phyloP scores from a whole-genome alignment of 2,113 vertebrate species.

The Dasyornis broadbenti region DNA sequence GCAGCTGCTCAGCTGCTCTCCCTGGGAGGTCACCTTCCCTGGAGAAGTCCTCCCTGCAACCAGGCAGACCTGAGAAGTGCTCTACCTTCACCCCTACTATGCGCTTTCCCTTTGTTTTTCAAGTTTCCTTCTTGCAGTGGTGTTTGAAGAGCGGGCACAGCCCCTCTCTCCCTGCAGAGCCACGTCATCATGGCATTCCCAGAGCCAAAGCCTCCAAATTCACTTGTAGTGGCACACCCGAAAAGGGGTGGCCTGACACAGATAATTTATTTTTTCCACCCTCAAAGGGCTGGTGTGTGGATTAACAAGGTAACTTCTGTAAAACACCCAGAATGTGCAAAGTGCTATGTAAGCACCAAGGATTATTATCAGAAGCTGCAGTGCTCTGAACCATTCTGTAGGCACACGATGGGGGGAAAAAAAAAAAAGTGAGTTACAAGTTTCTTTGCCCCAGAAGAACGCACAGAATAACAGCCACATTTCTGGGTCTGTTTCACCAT shows the following conservation, averaged over 20 bases:
- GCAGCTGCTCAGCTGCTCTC: not conserved
- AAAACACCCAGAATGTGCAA: not conserved
- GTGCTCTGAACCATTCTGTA: not conserved
- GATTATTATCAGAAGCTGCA: not conserved
- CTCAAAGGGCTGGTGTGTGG: not conserved
- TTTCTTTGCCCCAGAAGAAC: not conserved
- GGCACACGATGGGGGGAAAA: accelerated
- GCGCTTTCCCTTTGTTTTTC: not conserved
- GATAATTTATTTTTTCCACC: not conserved
- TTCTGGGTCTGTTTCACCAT: not conserved
- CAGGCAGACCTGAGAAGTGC: accelerated
- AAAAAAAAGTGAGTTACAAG: not conserved
- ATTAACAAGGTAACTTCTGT: not conserved
- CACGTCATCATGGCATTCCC: accelerated
- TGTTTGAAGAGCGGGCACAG: not conserved
- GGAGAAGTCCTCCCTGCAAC: not conserved
- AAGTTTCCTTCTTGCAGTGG: not conserved
- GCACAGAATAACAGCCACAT: not conserved
- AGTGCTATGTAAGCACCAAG: accelerated
- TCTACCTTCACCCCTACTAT: not conserved
- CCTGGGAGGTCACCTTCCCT: not conserved
- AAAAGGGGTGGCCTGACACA: not conserved
- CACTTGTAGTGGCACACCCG: not conserved
- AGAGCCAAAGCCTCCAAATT: accelerated
- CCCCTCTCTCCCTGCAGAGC: not conserved